A percentile compares a stretch with the other conserved stretches of the same genome.
Evolutionary conservation across 2,797 vertebrate genomes (phyloP).

Genomic region (Myotis pilosus): DNA sequence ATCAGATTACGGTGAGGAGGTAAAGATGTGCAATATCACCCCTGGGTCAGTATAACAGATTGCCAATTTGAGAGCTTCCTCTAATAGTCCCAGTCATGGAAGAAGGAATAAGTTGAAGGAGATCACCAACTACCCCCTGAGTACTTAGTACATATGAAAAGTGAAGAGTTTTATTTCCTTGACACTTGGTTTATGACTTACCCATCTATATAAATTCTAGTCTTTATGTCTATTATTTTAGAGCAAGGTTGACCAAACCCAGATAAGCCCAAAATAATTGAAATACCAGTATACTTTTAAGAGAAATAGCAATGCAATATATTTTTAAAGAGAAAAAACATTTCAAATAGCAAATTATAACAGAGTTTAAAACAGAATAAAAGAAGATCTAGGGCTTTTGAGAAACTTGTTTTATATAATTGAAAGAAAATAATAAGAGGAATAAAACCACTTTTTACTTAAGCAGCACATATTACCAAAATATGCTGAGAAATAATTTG

Average conservation of each 20-base stretch:
- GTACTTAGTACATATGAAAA: neutral
- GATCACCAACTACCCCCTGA: neutral
- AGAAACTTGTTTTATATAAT: neutral
- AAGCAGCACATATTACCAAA: neutral
- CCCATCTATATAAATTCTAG: neutral
- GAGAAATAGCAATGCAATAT: neutral
- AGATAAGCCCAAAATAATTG: neutral
- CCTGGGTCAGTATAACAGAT: neutral
- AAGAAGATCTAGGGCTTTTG: neutral
- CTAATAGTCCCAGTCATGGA: neutral
- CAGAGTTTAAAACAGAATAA: neutral
- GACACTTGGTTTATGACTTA: neutral
- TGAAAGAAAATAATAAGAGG: neutral
- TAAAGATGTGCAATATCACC: neutral
- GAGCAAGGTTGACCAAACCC: neutral
- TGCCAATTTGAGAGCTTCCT: neutral
- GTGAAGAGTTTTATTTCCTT: neutral
- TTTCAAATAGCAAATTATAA: neutral
- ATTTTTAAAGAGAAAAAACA: neutral
- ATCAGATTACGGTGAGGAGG: neutral
- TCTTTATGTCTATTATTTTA: neutral
- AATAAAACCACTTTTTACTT: constrained; percentile 21
- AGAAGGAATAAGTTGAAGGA: neutral
- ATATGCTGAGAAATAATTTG: constrained; percentile 17
- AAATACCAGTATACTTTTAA: neutral